A percentile compares a stretch with the other conserved stretches of the same genome.
Conservation (phyloP, 1,140 invertebrate genomes). For the Drosophila virilis region DNA sequence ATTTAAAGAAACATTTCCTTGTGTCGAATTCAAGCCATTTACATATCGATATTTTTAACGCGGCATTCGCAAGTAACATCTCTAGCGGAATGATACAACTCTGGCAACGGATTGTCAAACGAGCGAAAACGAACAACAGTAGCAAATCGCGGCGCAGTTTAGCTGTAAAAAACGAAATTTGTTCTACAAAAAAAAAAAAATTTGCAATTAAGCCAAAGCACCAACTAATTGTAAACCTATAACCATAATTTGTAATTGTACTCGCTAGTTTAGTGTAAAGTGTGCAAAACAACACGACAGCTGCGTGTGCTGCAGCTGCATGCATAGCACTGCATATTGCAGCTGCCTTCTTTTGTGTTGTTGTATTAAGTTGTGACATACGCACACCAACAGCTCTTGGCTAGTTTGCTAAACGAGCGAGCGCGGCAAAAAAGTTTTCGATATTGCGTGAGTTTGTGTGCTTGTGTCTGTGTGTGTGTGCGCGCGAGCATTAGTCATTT, state of each 20-base stretch:
- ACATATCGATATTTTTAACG: conserved; percentile 1
- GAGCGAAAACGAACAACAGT: conserved; percentile 32
- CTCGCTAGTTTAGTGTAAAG: neutral
- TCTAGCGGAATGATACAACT: conserved; percentile 15
- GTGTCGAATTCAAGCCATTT: neutral
- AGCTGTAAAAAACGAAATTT: conserved; percentile 29
- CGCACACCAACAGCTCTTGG: conserved; percentile 26
- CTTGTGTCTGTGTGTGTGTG: conserved; percentile 28
- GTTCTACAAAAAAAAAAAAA: conserved; percentile 18
- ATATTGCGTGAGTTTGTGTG: conserved; percentile 34
- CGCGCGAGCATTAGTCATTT: conserved; percentile 66
- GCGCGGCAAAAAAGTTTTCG: conserved; percentile 47
- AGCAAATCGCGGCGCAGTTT: conserved; percentile 40
- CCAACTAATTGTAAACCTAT: neutral
- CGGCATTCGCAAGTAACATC: neutral
- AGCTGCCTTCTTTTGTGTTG: conserved; percentile 40
- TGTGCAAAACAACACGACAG: conserved; percentile 6
- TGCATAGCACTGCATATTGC: conserved; percentile 33
- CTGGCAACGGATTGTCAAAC: conserved; percentile 31
- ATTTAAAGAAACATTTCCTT: neutral
- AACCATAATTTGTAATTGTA: neutral
- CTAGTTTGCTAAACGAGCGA: conserved; percentile 40
- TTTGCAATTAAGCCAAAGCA: conserved; percentile 6
- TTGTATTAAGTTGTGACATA: conserved; percentile 38
- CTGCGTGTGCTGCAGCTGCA: conserved; percentile 24